Conservation (phyloP, 1,140 invertebrate genomes). For the Drosophila varians region DNA sequence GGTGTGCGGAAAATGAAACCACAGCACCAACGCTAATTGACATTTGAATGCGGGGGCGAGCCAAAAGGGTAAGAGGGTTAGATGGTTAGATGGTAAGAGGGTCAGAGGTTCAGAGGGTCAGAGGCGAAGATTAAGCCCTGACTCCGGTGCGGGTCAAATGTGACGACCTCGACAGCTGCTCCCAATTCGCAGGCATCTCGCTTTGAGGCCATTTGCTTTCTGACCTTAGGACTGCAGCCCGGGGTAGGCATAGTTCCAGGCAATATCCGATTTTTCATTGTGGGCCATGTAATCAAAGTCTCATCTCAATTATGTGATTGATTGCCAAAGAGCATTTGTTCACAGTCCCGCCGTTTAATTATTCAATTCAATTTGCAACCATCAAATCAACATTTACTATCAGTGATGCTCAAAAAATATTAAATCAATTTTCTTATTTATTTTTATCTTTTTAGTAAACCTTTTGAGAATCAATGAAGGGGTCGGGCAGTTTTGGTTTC, state of each 20-base stretch:
- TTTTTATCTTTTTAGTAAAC: too few relatives aligned
- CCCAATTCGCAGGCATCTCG: constrained; percentile 27
- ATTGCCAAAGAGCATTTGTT: constrained; percentile 18
- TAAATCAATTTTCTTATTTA: not conserved
- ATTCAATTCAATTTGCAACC: constrained; percentile 25
- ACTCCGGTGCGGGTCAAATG: constrained; percentile 62
- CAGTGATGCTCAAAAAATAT: not conserved
- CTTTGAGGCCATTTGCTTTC: constrained; percentile 40
- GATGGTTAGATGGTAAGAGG: too few relatives aligned
- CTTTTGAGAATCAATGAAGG: too few relatives aligned
- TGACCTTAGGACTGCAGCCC: constrained; percentile 19
- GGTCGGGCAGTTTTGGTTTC: too few relatives aligned
- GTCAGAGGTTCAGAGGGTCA: too few relatives aligned
- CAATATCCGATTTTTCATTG: constrained; percentile 5
- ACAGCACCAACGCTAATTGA: constrained; percentile 73
- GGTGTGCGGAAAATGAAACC: constrained; percentile 48
- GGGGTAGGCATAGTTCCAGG: not conserved
- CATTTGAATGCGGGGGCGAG: constrained; percentile 36
- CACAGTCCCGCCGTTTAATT: constrained; percentile 12
- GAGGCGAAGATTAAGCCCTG: constrained; percentile 45
- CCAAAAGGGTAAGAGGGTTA: too few relatives aligned
- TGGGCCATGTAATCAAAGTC: constrained; percentile 29
- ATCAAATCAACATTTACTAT: constrained; percentile 11
- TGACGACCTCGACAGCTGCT: constrained; percentile 45
- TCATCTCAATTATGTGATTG: constrained; percentile 38